phyloP scores from a whole-genome alignment of 2,888 invertebrate genomes.

The Archips crataeganus region DNA sequence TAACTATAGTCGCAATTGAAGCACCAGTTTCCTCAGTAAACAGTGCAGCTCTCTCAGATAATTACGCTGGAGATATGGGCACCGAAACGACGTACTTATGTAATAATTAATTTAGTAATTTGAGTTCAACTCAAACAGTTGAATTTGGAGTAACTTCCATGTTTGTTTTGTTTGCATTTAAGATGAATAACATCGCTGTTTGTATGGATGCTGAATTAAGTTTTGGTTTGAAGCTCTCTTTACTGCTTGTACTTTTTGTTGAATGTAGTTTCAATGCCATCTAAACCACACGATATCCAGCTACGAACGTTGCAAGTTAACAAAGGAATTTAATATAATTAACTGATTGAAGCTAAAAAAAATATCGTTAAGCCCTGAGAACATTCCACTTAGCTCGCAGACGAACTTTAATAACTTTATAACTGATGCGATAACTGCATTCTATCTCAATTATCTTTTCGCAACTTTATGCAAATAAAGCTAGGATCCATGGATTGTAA shows the following conservation, averaged over 20 bases:
- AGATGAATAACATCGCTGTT: constrained; percentile 11
- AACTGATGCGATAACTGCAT: not conserved
- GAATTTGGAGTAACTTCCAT: constrained; percentile 18
- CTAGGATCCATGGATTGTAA: not conserved
- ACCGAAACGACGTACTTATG: constrained; percentile 48
- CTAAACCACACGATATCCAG: too few species aligned
- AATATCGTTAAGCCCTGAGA: not conserved
- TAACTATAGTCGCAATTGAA: constrained; percentile 38
- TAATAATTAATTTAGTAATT: constrained; percentile 60
- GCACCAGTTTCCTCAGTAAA: constrained; percentile 46
- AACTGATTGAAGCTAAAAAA: too few species aligned
- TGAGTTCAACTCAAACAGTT: constrained; percentile 43
- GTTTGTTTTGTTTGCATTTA: constrained; percentile 29
- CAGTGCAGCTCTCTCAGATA: constrained; percentile 48
- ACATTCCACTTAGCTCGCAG: not conserved
- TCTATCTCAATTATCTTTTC: not conserved
- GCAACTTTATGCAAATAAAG: not conserved
- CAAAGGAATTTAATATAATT: too few species aligned
- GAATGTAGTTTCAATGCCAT: too few species aligned
- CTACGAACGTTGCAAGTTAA: too few species aligned
- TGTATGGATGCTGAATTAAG: not conserved
- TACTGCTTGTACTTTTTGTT: too few species aligned
- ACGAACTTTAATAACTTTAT: not conserved
- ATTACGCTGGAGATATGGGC: constrained; percentile 50
- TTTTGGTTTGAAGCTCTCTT: not conserved